These are phyloP conservation scores for Amazona vittata DNA, from an alignment of 2,113 vertebrate species.

Conservation along the genomic window DNA sequence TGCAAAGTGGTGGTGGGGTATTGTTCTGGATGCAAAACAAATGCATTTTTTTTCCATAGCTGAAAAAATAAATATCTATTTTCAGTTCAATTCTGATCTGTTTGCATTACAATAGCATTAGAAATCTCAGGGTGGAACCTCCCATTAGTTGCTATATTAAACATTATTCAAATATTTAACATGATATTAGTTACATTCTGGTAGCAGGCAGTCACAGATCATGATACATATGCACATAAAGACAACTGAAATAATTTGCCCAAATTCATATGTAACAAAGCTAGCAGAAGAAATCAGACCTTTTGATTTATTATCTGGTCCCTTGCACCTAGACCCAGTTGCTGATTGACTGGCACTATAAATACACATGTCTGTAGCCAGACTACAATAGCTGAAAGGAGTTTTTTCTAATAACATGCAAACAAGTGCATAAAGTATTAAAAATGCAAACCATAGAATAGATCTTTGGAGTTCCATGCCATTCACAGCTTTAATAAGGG, in stretches of 20 bases:
- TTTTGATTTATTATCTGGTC: not conserved
- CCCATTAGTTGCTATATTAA: not conserved
- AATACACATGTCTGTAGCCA: not conserved
- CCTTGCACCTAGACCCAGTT: not conserved
- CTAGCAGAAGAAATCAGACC: not conserved
- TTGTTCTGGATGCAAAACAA: not conserved
- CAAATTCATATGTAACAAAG: not conserved
- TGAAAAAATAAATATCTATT: not conserved
- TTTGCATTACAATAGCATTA: not conserved
- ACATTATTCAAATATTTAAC: not conserved
- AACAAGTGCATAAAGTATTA: not conserved
- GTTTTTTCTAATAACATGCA: not conserved
- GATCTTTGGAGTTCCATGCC: not conserved
- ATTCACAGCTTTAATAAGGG: not conserved
- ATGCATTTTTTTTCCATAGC: not conserved
- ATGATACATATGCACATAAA: not conserved
- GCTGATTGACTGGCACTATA: not conserved
- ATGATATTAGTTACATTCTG: not conserved
- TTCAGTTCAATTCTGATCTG: not conserved
- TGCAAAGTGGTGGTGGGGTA: not conserved
- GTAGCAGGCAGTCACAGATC: not conserved
- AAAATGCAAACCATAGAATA: not conserved
- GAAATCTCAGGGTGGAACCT: not conserved
- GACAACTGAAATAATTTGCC: not conserved
- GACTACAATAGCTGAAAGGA: not conserved